These are phyloP conservation scores for Zygothrica quintamaculata DNA, from an alignment of 2,888 invertebrate species.

Conservation along the genomic window DNA sequence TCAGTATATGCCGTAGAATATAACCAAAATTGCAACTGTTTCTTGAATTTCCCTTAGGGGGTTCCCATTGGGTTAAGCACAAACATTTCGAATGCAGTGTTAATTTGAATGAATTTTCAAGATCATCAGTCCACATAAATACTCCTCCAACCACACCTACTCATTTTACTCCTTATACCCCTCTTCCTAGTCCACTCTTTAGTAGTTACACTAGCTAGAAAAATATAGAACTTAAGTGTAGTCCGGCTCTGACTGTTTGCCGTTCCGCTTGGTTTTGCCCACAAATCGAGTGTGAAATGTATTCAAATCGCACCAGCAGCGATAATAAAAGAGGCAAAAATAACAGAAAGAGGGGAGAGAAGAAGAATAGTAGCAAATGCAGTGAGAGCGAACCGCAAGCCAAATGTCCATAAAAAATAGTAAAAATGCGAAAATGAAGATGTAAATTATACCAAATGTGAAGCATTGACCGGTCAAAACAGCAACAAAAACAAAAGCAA, in stretches of 20 bases:
- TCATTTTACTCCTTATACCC: neutral
- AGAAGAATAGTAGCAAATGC: conserved; percentile 24
- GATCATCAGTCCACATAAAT: conserved; percentile 58
- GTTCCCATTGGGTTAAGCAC: neutral
- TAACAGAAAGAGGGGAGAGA: conserved; percentile 17
- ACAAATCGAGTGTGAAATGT: conserved; percentile 81
- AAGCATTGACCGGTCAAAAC: conserved; percentile 66
- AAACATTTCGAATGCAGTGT: conserved; percentile 56
- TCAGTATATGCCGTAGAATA: too few species aligned
- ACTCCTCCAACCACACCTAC: neutral
- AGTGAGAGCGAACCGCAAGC: conserved; percentile 46
- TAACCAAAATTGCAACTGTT: too few species aligned
- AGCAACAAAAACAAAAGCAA: conserved; percentile 26
- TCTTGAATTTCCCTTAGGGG: neutral
- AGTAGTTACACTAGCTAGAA: neutral
- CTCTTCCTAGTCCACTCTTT: too few species aligned
- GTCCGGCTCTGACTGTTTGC: conserved; percentile 31
- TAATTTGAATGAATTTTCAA: conserved; percentile 74
- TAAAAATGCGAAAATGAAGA: conserved; percentile 76
- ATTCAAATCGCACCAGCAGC: conserved; percentile 71
- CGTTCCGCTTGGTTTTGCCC: conserved; percentile 51
- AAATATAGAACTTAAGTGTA: conserved; percentile 28
- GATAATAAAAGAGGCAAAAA: conserved; percentile 41
- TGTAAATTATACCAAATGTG: conserved; percentile 78
- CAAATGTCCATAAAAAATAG: conserved; percentile 54